These are phyloP conservation scores for Synanthedon vespiformis DNA, from an alignment of 2,888 invertebrate genomes.

Conservation along the genomic window DNA sequence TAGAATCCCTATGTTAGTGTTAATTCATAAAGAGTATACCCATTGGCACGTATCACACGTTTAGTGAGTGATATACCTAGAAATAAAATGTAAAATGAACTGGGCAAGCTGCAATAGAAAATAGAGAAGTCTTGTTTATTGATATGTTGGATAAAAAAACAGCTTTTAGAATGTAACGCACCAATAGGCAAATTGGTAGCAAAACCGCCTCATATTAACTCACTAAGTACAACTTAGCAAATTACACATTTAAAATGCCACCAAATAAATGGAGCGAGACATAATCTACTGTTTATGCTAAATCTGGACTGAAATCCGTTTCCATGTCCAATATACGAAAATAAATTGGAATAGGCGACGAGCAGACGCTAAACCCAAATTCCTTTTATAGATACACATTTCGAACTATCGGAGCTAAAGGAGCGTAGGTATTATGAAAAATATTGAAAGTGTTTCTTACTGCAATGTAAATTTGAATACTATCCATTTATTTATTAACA, in stretches of 20 bases:
- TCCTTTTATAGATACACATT: slow-evolving; percentile 18
- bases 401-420: slow-evolving; percentile 2
- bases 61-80: no score
- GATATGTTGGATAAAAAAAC: neutral
- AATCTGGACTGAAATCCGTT: neutral
- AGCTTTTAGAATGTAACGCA: neutral
- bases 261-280: neutral
- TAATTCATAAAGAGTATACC: no score
- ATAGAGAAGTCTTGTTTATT: no score
- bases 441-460: no score
- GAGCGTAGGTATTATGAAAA: no score
- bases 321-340: neutral
- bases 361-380: slow-evolving; percentile 3
- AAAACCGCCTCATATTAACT: neutral
- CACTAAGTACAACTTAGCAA: neutral
- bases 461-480: no score
- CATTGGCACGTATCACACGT: no score
- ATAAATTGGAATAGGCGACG: slow-evolving; percentile 16
- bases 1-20: no score
- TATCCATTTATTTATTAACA: no score
- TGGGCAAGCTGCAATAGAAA: no score
- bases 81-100: no score
- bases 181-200: neutral
- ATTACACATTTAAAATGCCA: neutral
- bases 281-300: neutral